Evolutionary conservation across 2,888 invertebrate genomes (phyloP), one percentile per base, ranked within the genome.

Genomic region (Conops quadrifasciatus): DNA sequence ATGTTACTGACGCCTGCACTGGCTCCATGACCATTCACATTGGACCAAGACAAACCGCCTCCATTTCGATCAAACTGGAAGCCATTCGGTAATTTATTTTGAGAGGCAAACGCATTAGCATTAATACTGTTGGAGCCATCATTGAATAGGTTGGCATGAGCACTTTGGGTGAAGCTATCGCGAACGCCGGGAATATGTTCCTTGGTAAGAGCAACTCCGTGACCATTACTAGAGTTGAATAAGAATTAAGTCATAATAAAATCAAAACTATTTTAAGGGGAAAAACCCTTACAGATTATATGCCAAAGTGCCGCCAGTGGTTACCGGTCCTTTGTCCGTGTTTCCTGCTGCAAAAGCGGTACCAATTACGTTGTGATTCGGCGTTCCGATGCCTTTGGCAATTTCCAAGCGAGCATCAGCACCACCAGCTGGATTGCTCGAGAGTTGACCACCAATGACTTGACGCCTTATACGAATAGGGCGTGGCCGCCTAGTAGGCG

Each of bases 51-150:
- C 71, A 82, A 72, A 7, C 80, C 82, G 47, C 77, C 81, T 9
- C 83, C 82, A 64, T 82, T 82, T 26, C 81, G 80, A 36, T 82
- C 78, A 72, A 81, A 82, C 64, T 82, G 72, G n/a, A 82, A 79
- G 7, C 36, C 83, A 71, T 83, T 83, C 62, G 83, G 79, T 16
- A 81, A 74, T 19, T 78, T 80, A 59, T 82, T 82, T 45, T 83
- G 80, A 0, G 82, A 82, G 59, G 78, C 78, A 26, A 82, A 82
- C 3, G 73, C 83, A 64, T 81, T 83, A 36, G 81, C 82, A 67
- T 79, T 78, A 49, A 82, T 58, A 15, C 77, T 83, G 72, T 82
- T 80, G 0, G 67, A 67, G 16, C 78, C 82, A 53, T 81, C 77
- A 71, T 82, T 81, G 66, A 81, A 83, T 7, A 77, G 70, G 70